These are phyloP conservation scores for Hylyphantes graminicola DNA, from an alignment of 1,140 invertebrate genomes.

Conservation along the genomic window DNA sequence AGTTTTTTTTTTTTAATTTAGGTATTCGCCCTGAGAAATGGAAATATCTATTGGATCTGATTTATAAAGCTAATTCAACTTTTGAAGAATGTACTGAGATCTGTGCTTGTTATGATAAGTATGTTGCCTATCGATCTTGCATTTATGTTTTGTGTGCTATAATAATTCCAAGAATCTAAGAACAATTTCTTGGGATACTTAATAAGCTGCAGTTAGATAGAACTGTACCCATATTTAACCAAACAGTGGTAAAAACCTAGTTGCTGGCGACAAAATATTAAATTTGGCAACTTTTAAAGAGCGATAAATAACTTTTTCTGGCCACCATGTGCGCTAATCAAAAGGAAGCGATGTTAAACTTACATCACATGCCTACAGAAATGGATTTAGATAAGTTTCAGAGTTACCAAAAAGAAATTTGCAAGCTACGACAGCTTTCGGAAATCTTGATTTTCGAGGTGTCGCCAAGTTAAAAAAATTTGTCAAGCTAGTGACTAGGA, in stretches of 20 bases:
- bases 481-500: too few relatives aligned
- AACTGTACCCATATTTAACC: background rate
- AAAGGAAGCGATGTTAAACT: too few relatives aligned
- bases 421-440: too few relatives aligned
- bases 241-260: background rate
- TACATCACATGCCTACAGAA: too few relatives aligned
- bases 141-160: background rate
- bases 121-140: slow-evolving; percentile 5
- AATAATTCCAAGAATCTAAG: background rate
- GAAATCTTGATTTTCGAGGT: too few relatives aligned
- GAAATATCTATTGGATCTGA: slow-evolving; percentile 23
- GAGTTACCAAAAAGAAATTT: too few relatives aligned
- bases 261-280: background rate
- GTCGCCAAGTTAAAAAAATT: too few relatives aligned
- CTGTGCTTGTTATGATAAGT: slow-evolving; percentile 50
- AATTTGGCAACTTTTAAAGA: background rate
- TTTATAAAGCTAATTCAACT: slow-evolving; percentile 37
- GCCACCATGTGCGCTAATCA: too few relatives aligned
- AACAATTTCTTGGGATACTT: background rate
- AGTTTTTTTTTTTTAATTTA: background rate
- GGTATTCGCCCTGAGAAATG: slow-evolving; percentile 9
- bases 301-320: too few relatives aligned
- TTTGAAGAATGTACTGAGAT: slow-evolving; percentile 37
- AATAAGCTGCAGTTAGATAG: background rate
- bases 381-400: too few relatives aligned